phyloP scores from a whole-genome alignment of 2,797 vertebrate genomes.

The Etheostoma perlongum region DNA sequence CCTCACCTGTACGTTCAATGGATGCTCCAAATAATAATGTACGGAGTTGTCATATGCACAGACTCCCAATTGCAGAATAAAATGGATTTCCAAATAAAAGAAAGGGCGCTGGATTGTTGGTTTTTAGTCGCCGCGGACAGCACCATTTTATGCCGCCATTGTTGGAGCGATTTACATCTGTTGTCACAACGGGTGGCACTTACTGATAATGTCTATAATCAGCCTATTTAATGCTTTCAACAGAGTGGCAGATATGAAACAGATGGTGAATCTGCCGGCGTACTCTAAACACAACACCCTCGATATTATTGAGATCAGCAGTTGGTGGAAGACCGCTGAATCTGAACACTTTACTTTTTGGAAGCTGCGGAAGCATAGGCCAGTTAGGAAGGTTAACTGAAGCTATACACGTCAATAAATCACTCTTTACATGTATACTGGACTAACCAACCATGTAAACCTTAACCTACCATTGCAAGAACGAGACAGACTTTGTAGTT shows the following conservation, averaged over 20 bases:
- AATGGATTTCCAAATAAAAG: slow-evolving; percentile 37
- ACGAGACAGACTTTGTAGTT: slow-evolving; percentile 25
- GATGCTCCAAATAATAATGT: slow-evolving; percentile 18
- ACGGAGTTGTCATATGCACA: slow-evolving; percentile 17
- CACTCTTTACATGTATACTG: slow-evolving; percentile 16
- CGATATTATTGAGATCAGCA: slow-evolving; percentile 65
- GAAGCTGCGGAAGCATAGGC: slow-evolving; percentile 6
- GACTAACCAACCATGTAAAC: slow-evolving; percentile 53
- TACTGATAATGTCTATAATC: slow-evolving; percentile 82
- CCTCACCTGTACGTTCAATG: slow-evolving; percentile 27
- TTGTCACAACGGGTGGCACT: slow-evolving; percentile 82
- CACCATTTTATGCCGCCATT: slow-evolving; percentile 37
- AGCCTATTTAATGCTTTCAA: slow-evolving; percentile 80
- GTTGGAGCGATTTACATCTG: slow-evolving; percentile 76
- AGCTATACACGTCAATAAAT: slow-evolving; percentile 41
- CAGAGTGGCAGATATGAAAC: slow-evolving; percentile 78
- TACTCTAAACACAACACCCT: slow-evolving; percentile 62
- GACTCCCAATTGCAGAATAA: slow-evolving; percentile 12
- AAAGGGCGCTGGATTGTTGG: slow-evolving; percentile 21
- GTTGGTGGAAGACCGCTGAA: slow-evolving; percentile 44
- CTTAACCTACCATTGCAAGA: slow-evolving; percentile 35
- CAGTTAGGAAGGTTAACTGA: slow-evolving; percentile 19
- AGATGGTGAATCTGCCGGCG: slow-evolving; percentile 76
- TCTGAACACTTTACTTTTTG: slow-evolving; percentile 43
- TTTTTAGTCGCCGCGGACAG: slow-evolving; percentile 39